Evolutionary conservation across 2,113 vertebrate species (phyloP).

Genomic region (Fulmarus glacialis): DNA sequence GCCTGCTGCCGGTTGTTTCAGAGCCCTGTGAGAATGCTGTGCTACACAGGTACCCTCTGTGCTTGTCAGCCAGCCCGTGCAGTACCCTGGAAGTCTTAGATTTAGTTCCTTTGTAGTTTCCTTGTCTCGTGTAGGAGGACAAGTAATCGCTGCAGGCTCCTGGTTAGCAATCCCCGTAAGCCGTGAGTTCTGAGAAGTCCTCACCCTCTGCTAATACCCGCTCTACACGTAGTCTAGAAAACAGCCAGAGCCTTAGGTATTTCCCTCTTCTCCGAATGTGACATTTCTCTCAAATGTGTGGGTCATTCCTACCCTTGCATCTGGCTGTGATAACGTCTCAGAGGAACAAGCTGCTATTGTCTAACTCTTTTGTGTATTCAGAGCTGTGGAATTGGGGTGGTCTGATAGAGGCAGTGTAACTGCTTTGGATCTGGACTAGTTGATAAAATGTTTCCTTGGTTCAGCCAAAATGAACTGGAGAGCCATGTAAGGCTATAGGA

Average conservation of each 20-base stretch:
- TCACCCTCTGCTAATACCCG: background rate
- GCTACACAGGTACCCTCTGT: slow-evolving; percentile 56
- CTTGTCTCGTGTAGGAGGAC: background rate
- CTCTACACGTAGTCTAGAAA: background rate
- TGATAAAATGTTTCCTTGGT: background rate
- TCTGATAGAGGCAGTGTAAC: background rate
- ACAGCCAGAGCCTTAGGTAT: background rate
- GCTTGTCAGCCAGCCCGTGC: background rate
- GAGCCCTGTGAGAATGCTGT: slow-evolving; percentile 58
- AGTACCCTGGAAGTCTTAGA: background rate
- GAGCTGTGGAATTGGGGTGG: background rate
- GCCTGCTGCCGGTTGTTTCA: slow-evolving; percentile 52
- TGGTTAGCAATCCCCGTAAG: background rate
- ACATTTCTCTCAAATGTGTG: background rate
- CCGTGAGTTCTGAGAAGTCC: background rate
- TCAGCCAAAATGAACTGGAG: background rate
- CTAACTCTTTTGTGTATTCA: background rate
- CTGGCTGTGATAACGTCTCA: background rate
- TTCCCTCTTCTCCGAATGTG: background rate
- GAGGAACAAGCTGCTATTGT: slow-evolving; percentile 29
- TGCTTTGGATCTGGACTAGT: background rate
- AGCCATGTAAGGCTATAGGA: background rate
- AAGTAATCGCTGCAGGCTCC: background rate
- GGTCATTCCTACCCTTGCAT: background rate
- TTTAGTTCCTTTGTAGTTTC: background rate